phyloP scores from a whole-genome alignment of 2,888 invertebrate genomes.

The Neoaliturus tenellus region DNA sequence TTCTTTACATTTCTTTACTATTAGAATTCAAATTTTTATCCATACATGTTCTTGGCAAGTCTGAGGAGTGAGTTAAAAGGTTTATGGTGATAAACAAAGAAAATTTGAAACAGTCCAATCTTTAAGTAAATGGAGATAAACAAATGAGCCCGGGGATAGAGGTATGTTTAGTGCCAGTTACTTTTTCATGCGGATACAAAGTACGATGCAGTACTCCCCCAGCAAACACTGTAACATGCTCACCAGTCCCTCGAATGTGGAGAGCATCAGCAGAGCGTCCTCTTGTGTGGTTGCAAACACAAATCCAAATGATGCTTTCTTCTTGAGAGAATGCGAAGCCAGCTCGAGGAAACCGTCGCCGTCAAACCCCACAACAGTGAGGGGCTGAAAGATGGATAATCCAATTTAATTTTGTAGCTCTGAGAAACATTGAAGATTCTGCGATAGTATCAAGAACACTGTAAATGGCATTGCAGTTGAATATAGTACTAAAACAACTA shows the following conservation, averaged over 20 bases:
- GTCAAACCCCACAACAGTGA: slow-evolving; percentile 84
- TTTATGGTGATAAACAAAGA: too few species aligned
- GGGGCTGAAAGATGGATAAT: slow-evolving; percentile 72
- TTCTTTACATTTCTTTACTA: too few species aligned
- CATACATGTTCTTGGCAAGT: too few species aligned
- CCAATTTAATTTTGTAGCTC: neutral
- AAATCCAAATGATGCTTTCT: slow-evolving; percentile 83
- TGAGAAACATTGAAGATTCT: too few species aligned
- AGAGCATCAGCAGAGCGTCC: slow-evolving; percentile 82
- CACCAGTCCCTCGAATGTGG: slow-evolving; percentile 75
- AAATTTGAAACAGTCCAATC: too few species aligned
- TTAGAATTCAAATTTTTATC: too few species aligned
- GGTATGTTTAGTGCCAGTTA: too few species aligned
- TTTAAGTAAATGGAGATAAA: too few species aligned
- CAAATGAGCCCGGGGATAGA: too few species aligned
- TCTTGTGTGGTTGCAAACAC: slow-evolving; percentile 84
- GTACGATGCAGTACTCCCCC: neutral
- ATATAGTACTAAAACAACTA: neutral
- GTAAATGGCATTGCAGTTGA: too few species aligned
- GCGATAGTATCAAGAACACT: too few species aligned
- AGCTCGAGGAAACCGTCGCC: slow-evolving; percentile 89
- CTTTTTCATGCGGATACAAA: neutral
- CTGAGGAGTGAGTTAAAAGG: too few species aligned
- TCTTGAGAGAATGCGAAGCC: slow-evolving; percentile 80
- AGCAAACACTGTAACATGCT: slow-evolving; percentile 58